A percentile compares a stretch with the other conserved stretches of the same genome.
Evolutionary conservation across 2,113 vertebrate genomes (phyloP).

Genomic region (Oncorhynchus masou): DNA sequence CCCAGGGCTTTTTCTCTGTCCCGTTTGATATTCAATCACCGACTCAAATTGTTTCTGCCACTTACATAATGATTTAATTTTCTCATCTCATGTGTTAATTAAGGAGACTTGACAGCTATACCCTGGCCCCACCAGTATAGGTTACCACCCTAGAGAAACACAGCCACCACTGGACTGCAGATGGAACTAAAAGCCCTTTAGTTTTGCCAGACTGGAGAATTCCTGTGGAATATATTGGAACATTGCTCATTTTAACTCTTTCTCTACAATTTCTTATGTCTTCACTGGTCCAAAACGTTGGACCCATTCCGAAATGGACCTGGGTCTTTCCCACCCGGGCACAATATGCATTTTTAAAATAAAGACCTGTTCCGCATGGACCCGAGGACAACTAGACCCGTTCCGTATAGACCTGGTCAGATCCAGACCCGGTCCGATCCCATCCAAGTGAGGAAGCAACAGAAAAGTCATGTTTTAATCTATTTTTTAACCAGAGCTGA

Average conservation of each 20-base stretch:
- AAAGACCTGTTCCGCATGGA: no score
- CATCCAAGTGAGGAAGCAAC: no score
- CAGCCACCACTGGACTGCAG: neutral
- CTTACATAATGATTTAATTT: conserved; percentile 65
- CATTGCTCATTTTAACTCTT: neutral
- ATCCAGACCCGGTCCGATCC: no score
- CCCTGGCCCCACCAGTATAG: conserved; percentile 25
- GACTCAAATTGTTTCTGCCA: conserved; percentile 63
- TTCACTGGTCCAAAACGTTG: no score
- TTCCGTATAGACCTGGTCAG: no score
- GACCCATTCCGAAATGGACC: no score
- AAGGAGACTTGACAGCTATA: conserved; percentile 51
- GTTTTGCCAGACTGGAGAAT: neutral
- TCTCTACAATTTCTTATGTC: neutral
- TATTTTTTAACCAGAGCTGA: no score
- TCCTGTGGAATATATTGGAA: neutral
- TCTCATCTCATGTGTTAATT: conserved; percentile 59
- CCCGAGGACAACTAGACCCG: no score
- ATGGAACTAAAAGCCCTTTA: neutral
- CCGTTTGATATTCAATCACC: conserved; percentile 57
- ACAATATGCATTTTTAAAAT: no score
- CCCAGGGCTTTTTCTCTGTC: conserved; percentile 41
- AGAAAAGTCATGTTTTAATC: no score
- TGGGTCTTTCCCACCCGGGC: no score
- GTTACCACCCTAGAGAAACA: conserved; percentile 20